Evolutionary conservation across 2,113 vertebrate genomes (phyloP), one percentile per base, ranked within the genome.

Genomic region (Melanostigma gelatinosum): DNA sequence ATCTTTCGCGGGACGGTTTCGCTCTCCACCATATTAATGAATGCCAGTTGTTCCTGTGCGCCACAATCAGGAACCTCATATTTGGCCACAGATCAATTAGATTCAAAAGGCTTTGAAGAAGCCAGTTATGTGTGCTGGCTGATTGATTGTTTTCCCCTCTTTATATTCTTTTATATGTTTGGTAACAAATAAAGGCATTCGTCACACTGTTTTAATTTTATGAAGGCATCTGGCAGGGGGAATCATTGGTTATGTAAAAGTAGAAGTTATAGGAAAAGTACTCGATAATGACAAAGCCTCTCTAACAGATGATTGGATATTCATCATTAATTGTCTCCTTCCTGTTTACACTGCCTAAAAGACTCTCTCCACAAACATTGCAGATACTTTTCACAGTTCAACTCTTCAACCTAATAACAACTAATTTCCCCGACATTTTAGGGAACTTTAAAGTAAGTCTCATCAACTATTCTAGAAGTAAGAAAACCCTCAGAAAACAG

Each of bases 1-100:
- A 82, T 93, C 92, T 88, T 83, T 64, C 42, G 48, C 4, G 75
- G 89, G 86, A 92, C 85, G 72, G 85, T 32, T 88, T 83, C 78
- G 18, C 71, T 85, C 85, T 85, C 67, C 64, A 65, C 62, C 71
- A 57, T 65, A 74, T 85, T 95, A 94, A 95, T 94, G 90, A 92
- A 91, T 90, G 80, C 92, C 95, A 95, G 94, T 95, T 94, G 94
- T 91, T 92, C 69, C 79, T 76, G 83, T 46, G 80, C 62, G 88
- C 85, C 79, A 90, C 85, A 94, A 94, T 93, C 93, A 92, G 75
- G 55, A 82, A 77, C 80, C 90, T 87, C 83, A 81, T 64, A 74
- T 92, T 93, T 95, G 94, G 93, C 93, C 60, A 2, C 0, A 64
- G 91, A 94, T 94, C 89, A 94, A 77, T 94, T 85, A 29, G 54